These are phyloP conservation scores for Drosophila ohnishii DNA, from an alignment of 1,140 invertebrate species.

Conservation along the genomic window DNA sequence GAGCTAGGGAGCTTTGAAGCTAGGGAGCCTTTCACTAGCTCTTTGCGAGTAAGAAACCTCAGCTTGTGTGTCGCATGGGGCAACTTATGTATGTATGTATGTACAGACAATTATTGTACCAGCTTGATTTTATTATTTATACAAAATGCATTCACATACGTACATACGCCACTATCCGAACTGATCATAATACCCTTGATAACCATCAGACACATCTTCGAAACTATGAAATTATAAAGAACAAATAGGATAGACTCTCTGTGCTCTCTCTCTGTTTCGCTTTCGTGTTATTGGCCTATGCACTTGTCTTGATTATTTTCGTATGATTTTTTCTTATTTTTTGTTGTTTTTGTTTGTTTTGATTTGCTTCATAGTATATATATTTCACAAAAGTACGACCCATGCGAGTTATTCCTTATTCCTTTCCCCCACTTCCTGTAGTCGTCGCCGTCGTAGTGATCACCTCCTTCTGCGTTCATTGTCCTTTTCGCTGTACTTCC, in stretches of 20 bases:
- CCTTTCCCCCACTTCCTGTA: neutral
- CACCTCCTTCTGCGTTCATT: slow-evolving; percentile 3
- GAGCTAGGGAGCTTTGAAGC: neutral
- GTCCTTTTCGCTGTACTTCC: slow-evolving; percentile 7
- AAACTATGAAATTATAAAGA: slow-evolving; percentile 30
- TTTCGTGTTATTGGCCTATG: neutral
- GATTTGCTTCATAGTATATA: slow-evolving; percentile 14
- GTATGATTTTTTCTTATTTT: neutral
- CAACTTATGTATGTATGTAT: slow-evolving; percentile 27
- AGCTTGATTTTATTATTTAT: slow-evolving; percentile 17
- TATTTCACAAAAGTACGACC: slow-evolving; percentile 18
- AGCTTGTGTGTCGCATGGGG: slow-evolving; percentile 26
- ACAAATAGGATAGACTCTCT: slow-evolving; percentile 29
- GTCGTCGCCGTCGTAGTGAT: slow-evolving; percentile 7
- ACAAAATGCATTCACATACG: slow-evolving; percentile 43
- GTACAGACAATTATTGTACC: slow-evolving; percentile 29
- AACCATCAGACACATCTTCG: slow-evolving; percentile 35
- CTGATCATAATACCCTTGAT: slow-evolving; percentile 30
- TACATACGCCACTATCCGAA: slow-evolving; percentile 30
- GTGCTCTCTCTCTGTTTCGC: neutral
- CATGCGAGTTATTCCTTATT: slow-evolving; percentile 1
- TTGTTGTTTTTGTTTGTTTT: neutral
- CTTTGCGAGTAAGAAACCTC: slow-evolving; percentile 25
- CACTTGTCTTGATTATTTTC: slow-evolving; percentile 17
- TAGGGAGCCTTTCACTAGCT: neutral